Base-by-base conservation (phyloP, 2,888 invertebrate genomes). In the Nipponacmea schrenckii region DNA sequence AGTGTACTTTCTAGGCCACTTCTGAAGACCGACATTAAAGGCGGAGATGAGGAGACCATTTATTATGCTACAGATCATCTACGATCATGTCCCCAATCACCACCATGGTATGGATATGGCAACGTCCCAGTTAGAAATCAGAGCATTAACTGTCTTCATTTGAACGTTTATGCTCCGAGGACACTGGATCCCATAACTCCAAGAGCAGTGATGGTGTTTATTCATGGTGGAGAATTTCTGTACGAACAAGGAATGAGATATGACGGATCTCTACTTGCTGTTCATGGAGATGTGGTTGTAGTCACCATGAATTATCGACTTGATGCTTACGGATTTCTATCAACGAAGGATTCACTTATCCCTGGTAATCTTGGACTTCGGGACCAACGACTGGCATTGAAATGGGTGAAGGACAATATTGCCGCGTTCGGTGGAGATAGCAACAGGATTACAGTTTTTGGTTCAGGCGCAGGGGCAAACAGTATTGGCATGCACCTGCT, bases 21-120 rank as follows among this genome's bases (percentile, higher is more conserved):
- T 68, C 85, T 80, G 0, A 71, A 72, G 12, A 77, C 76, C 2
- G 64, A 63, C 12, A 79, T 77, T 77, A 46, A 67, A 10, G 77
- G 78, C 91, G 56, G n/a, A 56, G 17, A n/a, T 20, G n/a, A 24
- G 14, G n/a, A 56, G 17, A 56, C 15, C 14, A 83, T 97, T 95
- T 48, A 66, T 26, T 64, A 71, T 56, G 74, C 74, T 20, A 62
- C 71, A 3, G 31, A 26, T 45, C 68, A 62, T 27, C 68, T 66
- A 5, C 50, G 31, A 8, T 39, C 65, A 17, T 74, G 74, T 66
- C 48, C 66, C 17, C 71, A 71, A 50, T 50, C 50, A 8, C 50
- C 20, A 26, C 56, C n/a, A 15, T 44, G 26, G 39, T 39, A 62
- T 64, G 17, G 48, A 62, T 44, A 0, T 56, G 14, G 20, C 20